Base-by-base conservation (phyloP, 2,797 vertebrate species). In the Eutrigla gurnardus region DNA sequence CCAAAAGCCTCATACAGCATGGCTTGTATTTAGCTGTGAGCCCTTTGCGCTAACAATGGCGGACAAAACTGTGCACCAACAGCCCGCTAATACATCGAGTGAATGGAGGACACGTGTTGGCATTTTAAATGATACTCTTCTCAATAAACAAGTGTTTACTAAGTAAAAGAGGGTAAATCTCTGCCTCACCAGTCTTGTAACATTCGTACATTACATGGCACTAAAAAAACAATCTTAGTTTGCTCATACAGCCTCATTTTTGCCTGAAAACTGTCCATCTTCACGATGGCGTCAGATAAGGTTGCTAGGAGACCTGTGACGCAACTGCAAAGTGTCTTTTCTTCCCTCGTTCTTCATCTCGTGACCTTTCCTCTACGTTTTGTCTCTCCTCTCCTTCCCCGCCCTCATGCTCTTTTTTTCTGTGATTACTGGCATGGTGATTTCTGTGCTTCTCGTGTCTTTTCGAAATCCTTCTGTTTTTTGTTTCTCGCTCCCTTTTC, bases 361-460 rank as follows among this genome's bases (percentile, higher is more conserved):
- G 88, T 84, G 49, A 42, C 59, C 35, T 61, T 46, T 74, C 18
- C 37, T 71, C 58, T 37, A 60, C 6, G 36, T 35, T 68, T 55
- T 13, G 25, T 92, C 89, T 93, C 42, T 69, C 35, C 69, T 62
- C 59, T 71, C 39, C 52, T 65, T 70, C 59, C 18, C 73, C 87
- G 91, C 73, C 83, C 91, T 80, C 79, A 72, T 68, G 76, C 61
- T 73, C 46, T 18, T 65, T 36, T 10, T 43, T 33, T 25, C 25
- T 25, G 25, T 54, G 32, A 52, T 46, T 65, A 66, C 39, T 49
- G 65, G 40, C 73, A 40, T 75, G 33, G 45, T 75, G 79, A 78
- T 59, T 70, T 83, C 66, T 55, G 67, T 79, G 52, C 75, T 82
- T 18, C 40, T 93, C 92, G 90, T 94, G 94, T 94, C 94, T 95